A percentile compares a stretch with the other conserved stretches of the same genome.
These are phyloP conservation scores for Pteronura brasiliensis DNA, from an alignment of 2,113 vertebrate genomes.

Conservation along the genomic window DNA sequence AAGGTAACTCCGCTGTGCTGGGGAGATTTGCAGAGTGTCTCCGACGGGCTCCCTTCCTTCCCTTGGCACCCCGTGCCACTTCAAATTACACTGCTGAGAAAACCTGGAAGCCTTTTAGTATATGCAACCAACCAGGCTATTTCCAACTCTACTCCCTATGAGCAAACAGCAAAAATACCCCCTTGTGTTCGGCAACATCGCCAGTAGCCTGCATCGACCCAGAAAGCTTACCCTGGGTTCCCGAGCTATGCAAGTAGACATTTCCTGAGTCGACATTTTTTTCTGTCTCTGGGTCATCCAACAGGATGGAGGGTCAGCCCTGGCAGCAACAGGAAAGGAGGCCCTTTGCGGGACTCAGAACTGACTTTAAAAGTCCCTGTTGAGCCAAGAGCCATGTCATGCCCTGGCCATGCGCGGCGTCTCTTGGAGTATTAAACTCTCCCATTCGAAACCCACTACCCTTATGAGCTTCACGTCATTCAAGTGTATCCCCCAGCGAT, in stretches of 20 bases:
- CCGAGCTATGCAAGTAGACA: not conserved
- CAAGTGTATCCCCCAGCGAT: rapidly evolving
- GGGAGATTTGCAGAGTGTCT: too few relatives aligned
- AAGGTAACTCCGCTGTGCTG: rapidly evolving
- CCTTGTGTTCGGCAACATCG: rapidly evolving
- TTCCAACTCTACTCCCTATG: rapidly evolving
- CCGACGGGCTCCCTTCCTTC: not conserved
- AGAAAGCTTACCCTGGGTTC: not conserved
- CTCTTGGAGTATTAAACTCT: too few relatives aligned
- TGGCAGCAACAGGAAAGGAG: rapidly evolving
- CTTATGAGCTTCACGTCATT: rapidly evolving
- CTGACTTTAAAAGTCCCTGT: too few relatives aligned
- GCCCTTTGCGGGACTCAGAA: rapidly evolving
- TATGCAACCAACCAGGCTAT: rapidly evolving
- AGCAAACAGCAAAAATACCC: not conserved
- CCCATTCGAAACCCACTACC: rapidly evolving
- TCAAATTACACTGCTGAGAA: rapidly evolving
- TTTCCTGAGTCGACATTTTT: not conserved
- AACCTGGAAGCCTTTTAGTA: not conserved
- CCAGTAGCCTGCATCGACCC: not conserved
- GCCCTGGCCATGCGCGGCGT: rapidly evolving
- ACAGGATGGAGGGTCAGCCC: not conserved
- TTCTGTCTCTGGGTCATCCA: not conserved
- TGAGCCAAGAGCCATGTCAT: not conserved
- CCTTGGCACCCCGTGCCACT: not conserved